A percentile compares a stretch with the other conserved stretches of the same genome.
These are phyloP conservation scores for Luperina testacea DNA, from an alignment of 2,888 invertebrate genomes.

Conservation along the genomic window DNA sequence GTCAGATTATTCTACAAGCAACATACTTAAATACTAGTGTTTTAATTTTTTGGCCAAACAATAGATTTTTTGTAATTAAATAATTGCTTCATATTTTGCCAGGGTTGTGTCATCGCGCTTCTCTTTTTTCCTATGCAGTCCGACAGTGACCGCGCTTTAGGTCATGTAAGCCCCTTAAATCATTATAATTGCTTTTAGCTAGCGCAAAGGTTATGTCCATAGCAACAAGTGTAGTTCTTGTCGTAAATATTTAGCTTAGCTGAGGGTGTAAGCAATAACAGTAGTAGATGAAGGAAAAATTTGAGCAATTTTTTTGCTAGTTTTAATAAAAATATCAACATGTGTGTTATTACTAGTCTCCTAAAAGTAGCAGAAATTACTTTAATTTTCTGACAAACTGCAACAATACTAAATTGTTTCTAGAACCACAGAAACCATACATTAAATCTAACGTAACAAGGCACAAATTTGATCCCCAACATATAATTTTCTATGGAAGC, in stretches of 20 bases:
- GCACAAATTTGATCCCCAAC: slow-evolving; percentile 21
- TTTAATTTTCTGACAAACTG: background rate
- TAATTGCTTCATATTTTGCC: too few species aligned
- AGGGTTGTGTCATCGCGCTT: too few species aligned
- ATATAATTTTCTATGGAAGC: slow-evolving; percentile 49
- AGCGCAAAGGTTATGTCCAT: background rate
- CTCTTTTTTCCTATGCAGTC: too few species aligned
- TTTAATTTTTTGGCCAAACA: too few species aligned
- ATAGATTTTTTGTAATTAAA: too few species aligned
- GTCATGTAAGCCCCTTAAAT: too few species aligned
- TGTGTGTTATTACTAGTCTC: too few species aligned
- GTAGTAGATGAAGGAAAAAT: background rate
- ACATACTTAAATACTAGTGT: too few species aligned
- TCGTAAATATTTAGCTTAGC: background rate
- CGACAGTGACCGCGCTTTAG: too few species aligned
- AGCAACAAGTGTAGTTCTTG: background rate
- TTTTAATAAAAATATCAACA: too few species aligned
- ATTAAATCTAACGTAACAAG: slow-evolving; percentile 7
- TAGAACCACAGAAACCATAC: background rate
- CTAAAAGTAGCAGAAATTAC: background rate
- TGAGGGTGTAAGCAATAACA: background rate
- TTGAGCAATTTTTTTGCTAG: background rate
- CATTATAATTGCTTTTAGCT: background rate
- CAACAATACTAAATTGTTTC: background rate
- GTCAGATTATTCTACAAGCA: too few species aligned